A percentile compares a stretch with the other conserved stretches of the same genome.
These are phyloP conservation scores for Heterochromis multidens DNA, from an alignment of 2,113 vertebrate genomes.

Conservation along the genomic window DNA sequence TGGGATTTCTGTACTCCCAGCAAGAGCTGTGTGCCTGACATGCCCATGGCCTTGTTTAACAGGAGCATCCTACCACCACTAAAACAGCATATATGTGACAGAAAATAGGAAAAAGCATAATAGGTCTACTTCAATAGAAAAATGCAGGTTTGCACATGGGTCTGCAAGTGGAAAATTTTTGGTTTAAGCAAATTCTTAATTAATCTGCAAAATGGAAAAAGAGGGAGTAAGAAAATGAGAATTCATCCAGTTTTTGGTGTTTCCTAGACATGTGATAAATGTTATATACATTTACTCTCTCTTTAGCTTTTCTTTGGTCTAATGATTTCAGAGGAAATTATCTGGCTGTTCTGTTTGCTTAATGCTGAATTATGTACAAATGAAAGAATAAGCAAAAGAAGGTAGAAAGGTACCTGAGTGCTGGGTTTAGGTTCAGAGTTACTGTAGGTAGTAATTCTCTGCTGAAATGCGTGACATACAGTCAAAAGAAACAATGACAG, in stretches of 20 bases:
- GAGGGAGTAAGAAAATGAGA: too few species aligned
- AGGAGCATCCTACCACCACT: neutral
- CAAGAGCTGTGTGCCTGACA: neutral
- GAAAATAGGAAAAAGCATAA: too few species aligned
- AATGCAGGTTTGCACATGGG: neutral
- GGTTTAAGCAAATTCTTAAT: neutral
- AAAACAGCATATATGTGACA: too few species aligned
- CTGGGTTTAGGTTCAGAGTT: neutral
- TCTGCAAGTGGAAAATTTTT: neutral
- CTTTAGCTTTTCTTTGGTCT: neutral
- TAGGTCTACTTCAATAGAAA: too few species aligned
- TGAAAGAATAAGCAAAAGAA: neutral
- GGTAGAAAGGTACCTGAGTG: neutral
- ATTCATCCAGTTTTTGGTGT: too few species aligned
- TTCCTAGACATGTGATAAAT: too few species aligned
- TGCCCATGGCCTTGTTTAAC: neutral
- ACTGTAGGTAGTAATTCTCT: neutral
- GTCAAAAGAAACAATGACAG: constrained; percentile 5
- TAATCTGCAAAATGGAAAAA: neutral
- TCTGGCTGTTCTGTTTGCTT: neutral
- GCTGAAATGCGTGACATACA: neutral
- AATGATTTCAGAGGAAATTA: neutral
- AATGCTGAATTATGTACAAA: neutral
- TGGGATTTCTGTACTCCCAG: neutral
- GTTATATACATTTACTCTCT: too few species aligned